A percentile compares a stretch with the other conserved stretches of the same genome.
Evolutionary conservation across 1,140 invertebrate genomes (phyloP).

Genomic region (Cotesia vestalis): DNA sequence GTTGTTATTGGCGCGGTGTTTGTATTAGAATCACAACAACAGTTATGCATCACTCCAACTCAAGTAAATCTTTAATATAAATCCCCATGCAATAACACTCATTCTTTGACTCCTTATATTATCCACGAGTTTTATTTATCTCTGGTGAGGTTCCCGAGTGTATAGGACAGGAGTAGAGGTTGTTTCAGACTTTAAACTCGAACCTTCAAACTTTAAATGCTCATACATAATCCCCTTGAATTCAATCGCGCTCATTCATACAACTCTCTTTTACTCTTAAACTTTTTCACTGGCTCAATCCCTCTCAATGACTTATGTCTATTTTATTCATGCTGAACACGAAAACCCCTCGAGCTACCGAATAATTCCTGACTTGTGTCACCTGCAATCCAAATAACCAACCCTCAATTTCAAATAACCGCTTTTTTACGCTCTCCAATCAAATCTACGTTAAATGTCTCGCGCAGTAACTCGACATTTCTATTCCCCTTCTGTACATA

Average conservation of each 20-base stretch:
- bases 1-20: conserved; percentile 10
- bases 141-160: conserved; percentile 1
- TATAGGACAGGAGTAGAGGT: too few relatives aligned
- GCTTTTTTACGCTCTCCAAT: conserved; percentile 14
- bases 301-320: conserved; percentile 12
- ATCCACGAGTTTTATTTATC: conserved; percentile 21
- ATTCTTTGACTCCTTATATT: conserved; percentile 3
- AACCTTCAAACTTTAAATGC: neutral
- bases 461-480: conserved; percentile 4
- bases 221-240: conserved; percentile 9
- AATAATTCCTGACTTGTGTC: conserved; percentile 21
- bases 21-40: neutral
- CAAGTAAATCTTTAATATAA: neutral
- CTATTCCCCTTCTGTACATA: neutral
- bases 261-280: too few relatives aligned
- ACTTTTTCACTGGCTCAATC: neutral
- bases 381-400: conserved; percentile 9
- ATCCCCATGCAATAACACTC: conserved; percentile 14
- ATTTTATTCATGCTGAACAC: conserved; percentile 29
- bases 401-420: neutral
- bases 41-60: conserved; percentile 20
- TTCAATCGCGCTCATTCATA: neutral
- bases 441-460: conserved; percentile 27
- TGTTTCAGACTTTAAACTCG: neutral
- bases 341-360: conserved; percentile 7